These are phyloP conservation scores for Geococcyx californianus DNA, from an alignment of 2,113 vertebrate genomes.

Conservation along the genomic window DNA sequence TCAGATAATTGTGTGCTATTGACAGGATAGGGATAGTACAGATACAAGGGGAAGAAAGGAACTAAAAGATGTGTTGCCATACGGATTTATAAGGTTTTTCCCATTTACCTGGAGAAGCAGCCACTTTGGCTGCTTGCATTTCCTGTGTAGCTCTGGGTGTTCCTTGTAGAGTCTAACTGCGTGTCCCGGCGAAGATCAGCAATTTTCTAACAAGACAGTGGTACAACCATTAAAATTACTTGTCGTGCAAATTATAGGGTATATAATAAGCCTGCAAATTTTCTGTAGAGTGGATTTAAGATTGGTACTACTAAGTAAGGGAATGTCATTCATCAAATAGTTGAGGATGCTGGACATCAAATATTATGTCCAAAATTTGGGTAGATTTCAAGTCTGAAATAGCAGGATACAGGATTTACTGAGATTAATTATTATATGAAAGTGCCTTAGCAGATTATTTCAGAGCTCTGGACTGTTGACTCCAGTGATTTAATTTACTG, in stretches of 20 bases:
- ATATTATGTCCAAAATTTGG: slow-evolving; percentile 1
- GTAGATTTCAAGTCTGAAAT: slow-evolving; percentile 6
- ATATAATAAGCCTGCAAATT: not conserved
- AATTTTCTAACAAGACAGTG: not conserved
- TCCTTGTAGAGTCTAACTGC: not conserved
- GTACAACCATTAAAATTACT: not conserved
- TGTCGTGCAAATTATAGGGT: not conserved
- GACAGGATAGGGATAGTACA: not conserved
- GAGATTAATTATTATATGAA: slow-evolving; percentile 58
- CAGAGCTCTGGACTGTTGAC: slow-evolving; percentile 52
- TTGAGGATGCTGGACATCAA: slow-evolving; percentile 3
- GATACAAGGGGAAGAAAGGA: not conserved
- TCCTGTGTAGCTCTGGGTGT: not conserved
- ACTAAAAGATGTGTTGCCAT: not conserved
- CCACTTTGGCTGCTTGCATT: not conserved
- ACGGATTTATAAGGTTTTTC: not conserved
- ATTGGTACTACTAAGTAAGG: not conserved
- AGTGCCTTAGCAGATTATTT: slow-evolving; percentile 53
- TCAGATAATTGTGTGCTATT: not conserved
- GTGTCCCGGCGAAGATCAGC: not conserved
- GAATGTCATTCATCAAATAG: not conserved
- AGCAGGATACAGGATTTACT: slow-evolving; percentile 37
- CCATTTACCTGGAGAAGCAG: not conserved
- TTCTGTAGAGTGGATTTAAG: not conserved
- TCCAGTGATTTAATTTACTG: slow-evolving; percentile 58